phyloP scores from a whole-genome alignment of 2,113 vertebrate species.

The Dasyprocta punctata region DNA sequence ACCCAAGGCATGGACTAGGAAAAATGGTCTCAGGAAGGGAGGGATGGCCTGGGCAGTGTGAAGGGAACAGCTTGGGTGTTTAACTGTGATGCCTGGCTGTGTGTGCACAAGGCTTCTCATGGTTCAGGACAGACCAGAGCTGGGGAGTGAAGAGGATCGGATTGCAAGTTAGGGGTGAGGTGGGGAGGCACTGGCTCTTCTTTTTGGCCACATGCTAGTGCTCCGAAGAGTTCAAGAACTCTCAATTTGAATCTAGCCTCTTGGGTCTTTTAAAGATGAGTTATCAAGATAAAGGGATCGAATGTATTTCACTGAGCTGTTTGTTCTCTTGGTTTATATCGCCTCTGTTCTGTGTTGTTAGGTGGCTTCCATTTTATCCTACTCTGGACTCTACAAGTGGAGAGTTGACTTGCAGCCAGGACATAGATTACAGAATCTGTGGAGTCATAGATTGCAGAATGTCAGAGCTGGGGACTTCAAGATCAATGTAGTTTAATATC shows the following conservation, averaged over 20 bases:
- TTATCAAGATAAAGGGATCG: not conserved
- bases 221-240: not conserved
- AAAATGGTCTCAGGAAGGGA: not conserved
- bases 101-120: not conserved
- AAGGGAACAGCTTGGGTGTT: not conserved
- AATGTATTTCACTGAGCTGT: not conserved
- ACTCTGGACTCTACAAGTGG: not conserved
- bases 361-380: not conserved
- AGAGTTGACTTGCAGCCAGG: not conserved
- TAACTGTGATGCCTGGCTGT: too few relatives aligned
- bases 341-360: not conserved
- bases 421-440: not conserved
- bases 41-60: too few relatives aligned
- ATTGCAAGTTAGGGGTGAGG: fast-evolving
- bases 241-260: not conserved
- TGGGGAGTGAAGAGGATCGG: not conserved
- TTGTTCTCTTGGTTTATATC: not conserved
- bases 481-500: not conserved
- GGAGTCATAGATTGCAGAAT: not conserved
- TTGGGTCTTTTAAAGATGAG: not conserved
- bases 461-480: not conserved
- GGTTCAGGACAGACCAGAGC: not conserved
- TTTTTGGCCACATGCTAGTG: not conserved
- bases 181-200: fast-evolving
- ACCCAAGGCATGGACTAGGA: not conserved